Evolutionary conservation across 1,140 invertebrate genomes (phyloP).

Genomic region (Habropoda laboriosa): DNA sequence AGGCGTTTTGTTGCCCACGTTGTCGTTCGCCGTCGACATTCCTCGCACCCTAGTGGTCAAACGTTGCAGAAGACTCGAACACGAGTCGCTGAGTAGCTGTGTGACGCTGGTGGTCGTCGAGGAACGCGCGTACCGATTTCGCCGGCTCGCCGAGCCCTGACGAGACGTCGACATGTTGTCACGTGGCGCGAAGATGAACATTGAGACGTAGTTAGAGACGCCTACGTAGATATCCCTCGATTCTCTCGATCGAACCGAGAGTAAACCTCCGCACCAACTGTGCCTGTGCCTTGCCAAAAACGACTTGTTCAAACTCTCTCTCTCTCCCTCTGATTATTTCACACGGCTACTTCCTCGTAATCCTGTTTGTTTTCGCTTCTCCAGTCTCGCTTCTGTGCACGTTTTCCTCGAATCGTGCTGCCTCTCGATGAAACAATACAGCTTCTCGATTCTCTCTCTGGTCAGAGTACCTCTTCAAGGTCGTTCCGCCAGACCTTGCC

Average conservation of each 20-base stretch:
- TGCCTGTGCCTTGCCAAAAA: too few relatives aligned
- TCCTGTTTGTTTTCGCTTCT: conserved; percentile 25
- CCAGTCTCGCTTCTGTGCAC: background rate
- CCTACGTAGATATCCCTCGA: too few relatives aligned
- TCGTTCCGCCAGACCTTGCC: conserved; percentile 23
- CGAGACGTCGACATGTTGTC: conserved; percentile 77
- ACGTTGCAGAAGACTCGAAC: conserved; percentile 90
- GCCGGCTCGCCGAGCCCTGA: conserved; percentile 56
- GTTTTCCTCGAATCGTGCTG: background rate
- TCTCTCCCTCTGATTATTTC: too few relatives aligned
- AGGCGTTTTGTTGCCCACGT: background rate
- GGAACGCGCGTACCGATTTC: conserved; percentile 87
- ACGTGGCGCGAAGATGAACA: conserved; percentile 76
- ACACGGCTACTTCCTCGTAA: background rate
- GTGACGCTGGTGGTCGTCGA: conserved; percentile 90
- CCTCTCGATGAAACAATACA: background rate
- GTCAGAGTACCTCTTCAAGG: conserved; percentile 18
- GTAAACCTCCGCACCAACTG: too few relatives aligned
- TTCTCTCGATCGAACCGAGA: too few relatives aligned
- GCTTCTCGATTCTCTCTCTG: background rate
- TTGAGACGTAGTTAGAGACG: conserved; percentile 27
- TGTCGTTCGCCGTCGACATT: conserved; percentile 81
- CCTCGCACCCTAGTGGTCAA: conserved; percentile 87
- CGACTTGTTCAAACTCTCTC: background rate
- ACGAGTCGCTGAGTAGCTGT: conserved; percentile 91